Evolutionary conservation across 1,140 invertebrate genomes (phyloP), one percentile per base, ranked within the genome.

Genomic region (Pogonomyrmex californicus): DNA sequence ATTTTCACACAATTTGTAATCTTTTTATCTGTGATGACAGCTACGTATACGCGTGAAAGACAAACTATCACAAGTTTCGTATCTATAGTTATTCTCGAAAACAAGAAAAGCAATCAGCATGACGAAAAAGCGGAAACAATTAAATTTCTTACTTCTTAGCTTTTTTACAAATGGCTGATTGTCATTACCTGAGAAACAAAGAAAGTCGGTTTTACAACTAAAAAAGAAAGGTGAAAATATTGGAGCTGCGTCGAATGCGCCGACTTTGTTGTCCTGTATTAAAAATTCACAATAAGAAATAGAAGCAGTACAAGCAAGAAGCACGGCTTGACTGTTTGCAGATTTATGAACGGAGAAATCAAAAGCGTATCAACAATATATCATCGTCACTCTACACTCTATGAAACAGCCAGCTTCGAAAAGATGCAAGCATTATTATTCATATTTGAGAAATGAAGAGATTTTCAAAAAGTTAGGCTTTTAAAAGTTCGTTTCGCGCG

Each of bases 241-340:
- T 47, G 41, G 17, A 49, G 14, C 38, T 10, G 38, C 36, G 54
- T 71, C 51, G 10, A 82, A 82, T 73, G 10, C 23, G 10, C 23
- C 7, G 30, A 9, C 17, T 6, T n/a, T 14, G n/a, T 33, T 36
- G 23, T 7, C 36, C 5, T 5, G 30, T 10, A 38, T 79, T 82
- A 82, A 71, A 73, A 82, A 82, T 60, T n/a, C 30, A 10, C 68
- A 60, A 73, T 38, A 47, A 82, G 41, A 82, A 82, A 56, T 71
- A 82, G 30, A 58, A 47, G 5, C 7, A 10, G 2, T 10, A 44
- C n/a, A 14, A 33, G 9, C 30, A 58, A 71, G 33, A 82, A 81
- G 38, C 17, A 6, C 38, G 23, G 9, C 12, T 51, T 6, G 38
- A 44, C 17, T 12, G 66, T 1, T 12, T 44, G 49, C 30, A 47